Evolutionary conservation across 2,797 vertebrate genomes (phyloP), one percentile per base, ranked within the genome.

Genomic region (Melanotaenia nigrans): DNA sequence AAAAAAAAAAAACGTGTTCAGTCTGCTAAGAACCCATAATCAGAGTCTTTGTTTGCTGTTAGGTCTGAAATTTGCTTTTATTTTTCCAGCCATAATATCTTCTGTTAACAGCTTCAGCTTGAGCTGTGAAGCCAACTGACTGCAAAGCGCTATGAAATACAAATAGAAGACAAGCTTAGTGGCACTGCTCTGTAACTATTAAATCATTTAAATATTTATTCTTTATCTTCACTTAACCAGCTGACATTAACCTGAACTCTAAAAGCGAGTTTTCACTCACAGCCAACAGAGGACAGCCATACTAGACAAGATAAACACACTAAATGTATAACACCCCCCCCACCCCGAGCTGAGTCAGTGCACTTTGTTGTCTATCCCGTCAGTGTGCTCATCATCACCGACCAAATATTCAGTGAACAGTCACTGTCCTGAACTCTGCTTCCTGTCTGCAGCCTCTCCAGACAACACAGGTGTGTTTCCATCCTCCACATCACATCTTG

Each of bases 391-490:
- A 73, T 72, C 45, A 63, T 81, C 78, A 85, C 75, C 42, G 60
- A 58, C 59, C 57, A 77, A 65, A 75, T 57, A 75, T 80, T 70
- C 61, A 56, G 42, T 28, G 47, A 67, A 40, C 65, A 49, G 61
- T 7, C 32, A 70, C 38, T 1, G 47, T 49, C 4, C n/a, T 25
- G 10, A 62, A 66, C 60, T 22, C 65, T 10, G 54, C 24, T 35
- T 81, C 83, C 76, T 32, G 72, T 83, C 73, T 81, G 79, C 72
- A 30, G 30, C 53, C 40, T 61, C 54, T 62, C 40, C 66, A 78
- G 22, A 78, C 73, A n/a, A 47, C 71, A 65, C 59, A 62, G 45
- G 38, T 56, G 38, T 38, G 54, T 24, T 14, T 25, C 14, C 20
- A n/a, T n/a, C 42, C 14, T 25, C 40, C 5, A 68, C 76, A 71